Evolutionary conservation across 2,888 invertebrate genomes (phyloP).

Genomic region (Neoascia interrupta): DNA sequence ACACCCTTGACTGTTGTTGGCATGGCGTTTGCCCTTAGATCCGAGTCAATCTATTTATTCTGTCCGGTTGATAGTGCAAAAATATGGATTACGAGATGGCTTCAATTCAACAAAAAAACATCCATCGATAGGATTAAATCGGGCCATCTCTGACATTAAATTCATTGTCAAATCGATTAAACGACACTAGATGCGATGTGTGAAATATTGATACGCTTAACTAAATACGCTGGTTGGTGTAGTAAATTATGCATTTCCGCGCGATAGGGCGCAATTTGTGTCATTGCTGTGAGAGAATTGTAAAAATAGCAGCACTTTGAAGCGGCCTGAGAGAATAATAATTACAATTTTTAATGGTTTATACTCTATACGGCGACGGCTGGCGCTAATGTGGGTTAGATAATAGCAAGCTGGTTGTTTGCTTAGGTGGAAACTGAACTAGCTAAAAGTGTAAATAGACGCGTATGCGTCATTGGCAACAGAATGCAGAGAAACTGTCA

Average conservation of each 20-base stretch:
- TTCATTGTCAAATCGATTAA: conserved; percentile 58
- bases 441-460: background rate
- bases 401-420: conserved; percentile 30
- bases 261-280: conserved; percentile 45
- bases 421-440: conserved; percentile 21
- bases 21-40: conserved; percentile 20
- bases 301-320: conserved; percentile 10
- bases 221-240: conserved; percentile 28
- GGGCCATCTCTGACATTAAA: conserved; percentile 5
- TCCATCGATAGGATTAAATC: background rate
- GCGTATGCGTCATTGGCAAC: conserved; percentile 20
- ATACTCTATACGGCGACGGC: background rate
- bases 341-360: conserved; percentile 6
- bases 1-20: conserved; percentile 22
- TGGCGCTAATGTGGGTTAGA: conserved; percentile 35
- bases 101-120: conserved; percentile 8
- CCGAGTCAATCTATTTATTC: background rate
- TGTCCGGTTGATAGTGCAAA: background rate
- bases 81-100: conserved; percentile 35
- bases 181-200: conserved; percentile 1
- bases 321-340: background rate
- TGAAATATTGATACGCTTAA: conserved; percentile 36
- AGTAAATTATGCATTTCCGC: conserved; percentile 45
- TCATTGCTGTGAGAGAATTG: conserved; percentile 40
- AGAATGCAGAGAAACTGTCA: no score